A percentile compares a stretch with the other conserved stretches of the same genome.
These are phyloP conservation scores for Glyptemys insculpta DNA, from an alignment of 2,797 vertebrate species.

Conservation along the genomic window DNA sequence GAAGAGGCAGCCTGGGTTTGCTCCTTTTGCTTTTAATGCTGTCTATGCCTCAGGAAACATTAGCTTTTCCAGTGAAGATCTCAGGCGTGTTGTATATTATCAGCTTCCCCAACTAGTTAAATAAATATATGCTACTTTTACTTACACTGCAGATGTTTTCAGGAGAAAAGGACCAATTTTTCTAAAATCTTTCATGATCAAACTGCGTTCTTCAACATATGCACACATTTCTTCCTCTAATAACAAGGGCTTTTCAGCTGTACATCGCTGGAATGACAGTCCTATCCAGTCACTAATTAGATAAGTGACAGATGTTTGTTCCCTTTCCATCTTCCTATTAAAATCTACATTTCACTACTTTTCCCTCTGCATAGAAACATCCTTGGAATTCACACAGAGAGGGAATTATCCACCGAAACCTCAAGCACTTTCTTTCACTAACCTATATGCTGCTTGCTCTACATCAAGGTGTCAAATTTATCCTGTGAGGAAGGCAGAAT, in stretches of 20 bases:
- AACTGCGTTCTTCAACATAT: constrained; percentile 49
- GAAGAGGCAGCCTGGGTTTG: neutral
- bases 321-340: neutral
- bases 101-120: constrained; percentile 60
- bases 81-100: neutral
- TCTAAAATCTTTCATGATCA: constrained; percentile 24
- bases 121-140: constrained; percentile 53
- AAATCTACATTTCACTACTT: neutral
- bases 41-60: neutral
- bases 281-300: constrained; percentile 65
- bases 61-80: neutral
- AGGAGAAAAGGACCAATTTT: constrained; percentile 54
- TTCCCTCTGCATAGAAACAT: neutral
- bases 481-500: neutral
- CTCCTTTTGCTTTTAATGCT: neutral
- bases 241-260: constrained; percentile 45
- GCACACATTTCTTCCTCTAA: constrained; percentile 34
- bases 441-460: neutral
- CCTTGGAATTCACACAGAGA: neutral
- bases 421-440: neutral
- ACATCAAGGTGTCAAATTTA: neutral
- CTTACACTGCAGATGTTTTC: constrained; percentile 50
- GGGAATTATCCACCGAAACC: neutral
- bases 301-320: constrained; percentile 45
- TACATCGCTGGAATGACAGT: constrained; percentile 54